Evolutionary conservation across 2,113 vertebrate genomes (phyloP), one percentile per base, ranked within the genome.

Genomic region (Marcusenius ussheri): DNA sequence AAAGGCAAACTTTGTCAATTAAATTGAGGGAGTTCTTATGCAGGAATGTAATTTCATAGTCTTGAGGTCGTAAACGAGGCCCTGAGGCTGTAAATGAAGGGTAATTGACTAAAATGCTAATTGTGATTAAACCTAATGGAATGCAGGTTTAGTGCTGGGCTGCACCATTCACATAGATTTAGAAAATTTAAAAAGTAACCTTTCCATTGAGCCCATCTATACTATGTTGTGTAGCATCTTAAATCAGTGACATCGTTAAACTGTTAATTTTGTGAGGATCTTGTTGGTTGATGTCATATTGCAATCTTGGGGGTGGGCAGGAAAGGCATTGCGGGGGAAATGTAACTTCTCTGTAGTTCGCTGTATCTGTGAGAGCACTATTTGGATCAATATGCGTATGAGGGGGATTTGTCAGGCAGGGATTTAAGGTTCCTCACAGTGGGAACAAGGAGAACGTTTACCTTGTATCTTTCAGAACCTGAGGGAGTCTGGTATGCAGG

Each of bases 1-100:
- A 19, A 27, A 89, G 74, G 77, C 74, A 83, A 83, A 80, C 27
- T 89, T 35, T 13, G 39, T 89, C 70, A 89, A 89, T 83, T 89
- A 83, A 89, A 10, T 42, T 17, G 2, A 42, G 19, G 35, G 35
- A 51, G 21, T n/a, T 74, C 74, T 83, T 83, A 39, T 9, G 31
- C 74, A 89, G 31, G 70, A 56, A 83, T 89, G 74, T 49, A 51
- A 83, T 13, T 45, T 31, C 27, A 83, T 45, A 83, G 35, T 42
- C 83, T 42, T 47, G 83, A 11, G 3, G 83, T 42, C 5, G 15
- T 80, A 42, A 42, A 80, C 1, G 47, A 11, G 19, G 15, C 62
- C 88, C 88, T 1, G 27, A 15, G 66, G 88, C 62, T 66, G n/a
- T 47, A 50, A 80, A 89, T 50, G 66, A 50, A 66, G 46, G 66